These are phyloP conservation scores for Takifugu bimaculatus DNA, from an alignment of 2,113 vertebrate genomes.

Conservation along the genomic window DNA sequence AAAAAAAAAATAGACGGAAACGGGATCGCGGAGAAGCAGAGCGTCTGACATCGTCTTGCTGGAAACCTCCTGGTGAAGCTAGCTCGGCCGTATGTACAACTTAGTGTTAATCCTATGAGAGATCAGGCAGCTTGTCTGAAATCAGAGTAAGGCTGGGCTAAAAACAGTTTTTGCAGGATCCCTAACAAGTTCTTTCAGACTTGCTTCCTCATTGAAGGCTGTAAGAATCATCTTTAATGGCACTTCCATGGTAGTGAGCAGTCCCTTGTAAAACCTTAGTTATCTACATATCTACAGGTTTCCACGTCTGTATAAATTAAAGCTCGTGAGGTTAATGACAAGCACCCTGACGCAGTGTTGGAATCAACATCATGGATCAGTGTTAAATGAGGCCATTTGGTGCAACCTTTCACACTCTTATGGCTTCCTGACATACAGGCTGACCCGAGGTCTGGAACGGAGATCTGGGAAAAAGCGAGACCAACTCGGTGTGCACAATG, in stretches of 20 bases:
- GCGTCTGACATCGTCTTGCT: not conserved
- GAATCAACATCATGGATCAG: slow-evolving; percentile 6
- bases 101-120: slow-evolving; percentile 41
- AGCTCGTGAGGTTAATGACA: slow-evolving; percentile 3
- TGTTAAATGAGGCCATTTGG: slow-evolving; percentile 34
- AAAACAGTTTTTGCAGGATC: slow-evolving; percentile 46
- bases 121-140: slow-evolving; percentile 47
- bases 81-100: slow-evolving; percentile 40
- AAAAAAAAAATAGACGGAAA: not conserved
- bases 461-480: slow-evolving; percentile 38
- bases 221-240: slow-evolving; percentile 64
- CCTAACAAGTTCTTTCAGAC: slow-evolving; percentile 51
- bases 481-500: slow-evolving; percentile 32
- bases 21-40: not conserved
- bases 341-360: too few relatives aligned
- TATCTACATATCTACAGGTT: slow-evolving; percentile 68
- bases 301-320: slow-evolving; percentile 53
- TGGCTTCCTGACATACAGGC: slow-evolving; percentile 33
- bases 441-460: slow-evolving; percentile 39
- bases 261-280: slow-evolving; percentile 49
- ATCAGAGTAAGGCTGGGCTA: slow-evolving; percentile 58
- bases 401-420: slow-evolving; percentile 34
- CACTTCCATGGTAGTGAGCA: slow-evolving; percentile 67
- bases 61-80: slow-evolving; percentile 23
- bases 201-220: slow-evolving; percentile 60